Evolutionary conservation across 2,888 invertebrate species (phyloP).

Genomic region (Drosophila birchii): DNA sequence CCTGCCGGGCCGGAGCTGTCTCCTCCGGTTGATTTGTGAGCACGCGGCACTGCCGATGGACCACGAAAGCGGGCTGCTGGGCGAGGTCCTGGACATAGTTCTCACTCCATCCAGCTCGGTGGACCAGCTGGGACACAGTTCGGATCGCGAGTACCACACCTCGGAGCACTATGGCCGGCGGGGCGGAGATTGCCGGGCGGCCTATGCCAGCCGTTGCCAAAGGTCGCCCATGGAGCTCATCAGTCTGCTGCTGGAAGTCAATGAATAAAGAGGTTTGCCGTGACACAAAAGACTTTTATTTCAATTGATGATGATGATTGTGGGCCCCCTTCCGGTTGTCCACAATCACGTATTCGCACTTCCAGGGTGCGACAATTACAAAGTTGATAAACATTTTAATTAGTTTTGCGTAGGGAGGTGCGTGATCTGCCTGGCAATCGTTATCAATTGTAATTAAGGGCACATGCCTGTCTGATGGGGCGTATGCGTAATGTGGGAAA

Average conservation of each 20-base stretch:
- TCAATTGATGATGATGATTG: neutral
- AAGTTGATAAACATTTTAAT: conserved; percentile 79
- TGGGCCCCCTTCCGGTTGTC: neutral
- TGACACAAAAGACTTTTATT: neutral
- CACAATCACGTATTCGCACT: conserved; percentile 46
- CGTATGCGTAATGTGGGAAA: conserved; percentile 61
- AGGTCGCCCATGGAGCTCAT: conserved; percentile 77
- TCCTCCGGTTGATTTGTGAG: conserved; percentile 91
- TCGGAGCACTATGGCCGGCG: conserved; percentile 88
- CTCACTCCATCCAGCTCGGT: conserved; percentile 90
- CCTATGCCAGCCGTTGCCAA: conserved; percentile 68
- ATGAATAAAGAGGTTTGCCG: conserved; percentile 19
- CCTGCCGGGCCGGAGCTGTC: conserved; percentile 88
- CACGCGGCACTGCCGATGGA: conserved; percentile 89
- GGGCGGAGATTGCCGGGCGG: conserved; percentile 71
- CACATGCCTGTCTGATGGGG: conserved; percentile 27
- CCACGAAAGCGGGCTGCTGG: conserved; percentile 89
- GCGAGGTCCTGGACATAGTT: conserved; percentile 90
- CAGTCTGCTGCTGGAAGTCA: conserved; percentile 59
- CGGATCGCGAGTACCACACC: conserved; percentile 89
- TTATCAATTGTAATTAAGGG: conserved; percentile 69
- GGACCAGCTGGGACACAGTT: conserved; percentile 87
- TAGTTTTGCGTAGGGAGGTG: conserved; percentile 56
- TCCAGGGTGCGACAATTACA: conserved; percentile 64
- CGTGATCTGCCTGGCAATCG: conserved; percentile 65